Percentiles rank a stretch among this genome's conserved stretches.
Conservation (phyloP, 2,797 vertebrate species). For the Poecilia picta region DNA sequence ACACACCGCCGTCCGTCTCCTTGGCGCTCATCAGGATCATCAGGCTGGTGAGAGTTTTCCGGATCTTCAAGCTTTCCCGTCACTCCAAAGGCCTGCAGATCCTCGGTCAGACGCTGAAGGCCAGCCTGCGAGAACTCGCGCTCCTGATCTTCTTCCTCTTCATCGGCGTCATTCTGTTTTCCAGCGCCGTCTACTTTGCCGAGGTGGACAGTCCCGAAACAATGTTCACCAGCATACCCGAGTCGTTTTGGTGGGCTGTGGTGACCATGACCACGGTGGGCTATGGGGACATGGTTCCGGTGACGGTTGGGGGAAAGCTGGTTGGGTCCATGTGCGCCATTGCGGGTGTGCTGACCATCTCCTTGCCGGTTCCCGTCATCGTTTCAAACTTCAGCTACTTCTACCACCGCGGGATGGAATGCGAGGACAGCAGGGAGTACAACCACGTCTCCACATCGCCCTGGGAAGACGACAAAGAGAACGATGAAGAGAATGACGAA, state of each 20-base stretch:
- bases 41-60: slow-evolving; percentile 90
- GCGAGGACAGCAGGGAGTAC: slow-evolving; percentile 82
- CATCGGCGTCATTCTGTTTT: slow-evolving; percentile 94
- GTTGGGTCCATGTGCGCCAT: slow-evolving; percentile 96
- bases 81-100: slow-evolving; percentile 95
- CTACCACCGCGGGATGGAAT: slow-evolving; percentile 89
- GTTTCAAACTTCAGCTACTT: slow-evolving; percentile 97
- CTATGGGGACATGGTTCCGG: slow-evolving; percentile 93
- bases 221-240: slow-evolving; percentile 92
- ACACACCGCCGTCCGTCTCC: slow-evolving; percentile 85
- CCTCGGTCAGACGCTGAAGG: slow-evolving; percentile 91
- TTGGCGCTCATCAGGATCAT: slow-evolving; percentile 91
- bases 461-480: slow-evolving; percentile 76
- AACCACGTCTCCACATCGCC: slow-evolving; percentile 83
- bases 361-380: slow-evolving; percentile 92
- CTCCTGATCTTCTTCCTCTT: slow-evolving; percentile 97
- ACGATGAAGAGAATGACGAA: slow-evolving; percentile 31
- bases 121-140: slow-evolving; percentile 91
- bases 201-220: slow-evolving; percentile 87
- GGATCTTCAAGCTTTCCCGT: slow-evolving; percentile 93
- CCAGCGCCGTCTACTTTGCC: slow-evolving; percentile 92
- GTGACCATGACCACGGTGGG: slow-evolving; percentile 96
- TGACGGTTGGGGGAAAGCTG: slow-evolving; percentile 90
- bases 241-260: slow-evolving; percentile 97
- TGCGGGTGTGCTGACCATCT: slow-evolving; percentile 93